Base-by-base conservation (phyloP, 2,113 vertebrate species). In the Phoxinus phoxinus region DNA sequence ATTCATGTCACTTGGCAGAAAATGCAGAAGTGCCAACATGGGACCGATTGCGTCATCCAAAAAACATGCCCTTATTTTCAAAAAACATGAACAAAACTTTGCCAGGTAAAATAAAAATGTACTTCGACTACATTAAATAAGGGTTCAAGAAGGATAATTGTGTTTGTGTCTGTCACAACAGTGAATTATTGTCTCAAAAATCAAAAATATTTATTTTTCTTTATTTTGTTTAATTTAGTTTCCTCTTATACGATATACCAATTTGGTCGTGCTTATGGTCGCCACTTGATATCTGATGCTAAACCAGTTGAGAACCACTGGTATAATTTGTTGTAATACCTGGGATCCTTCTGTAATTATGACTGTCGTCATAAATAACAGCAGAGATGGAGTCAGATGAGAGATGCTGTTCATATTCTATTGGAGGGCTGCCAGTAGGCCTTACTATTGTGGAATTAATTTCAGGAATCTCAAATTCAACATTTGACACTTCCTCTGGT, bases 361-460 rank as follows among this genome's bases (percentile, higher is more conserved):
- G 76, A 58, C 44, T 27, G 72, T 48, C 73, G 5, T 81, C 72
- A 23, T 83, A 82, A 37, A 61, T 51, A 46, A 37, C 77, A 59
- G 82, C 37, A 56, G 78, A 35, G 25, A 76, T n/a, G 0, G 83
- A 72, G 56, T 73, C 85, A 58, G 82, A 56, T 53, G 85, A 83
- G 19, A 82, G 76, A 56, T 79, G 78, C 30, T 30, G 85, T 41
- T 86, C 79, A 37, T 85, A 59, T 82, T 84, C 80, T 23, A 81
- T 67, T 11, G 65, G 83, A 67, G 46, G 32, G 25, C 83, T 27
- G 25, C 46, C 46, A 30, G 81, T 63, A 67, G 86, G 44, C 74
- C 65, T 85, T 4, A 72, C 1, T 35, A 67, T 7, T 23, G 84
- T 72, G 41, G 65, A 37, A 0, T 88, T 75, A 3, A 53, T 30